These are phyloP conservation scores for Pogonognathellus flavescens DNA, from an alignment of 1,140 invertebrate species.

Conservation along the genomic window DNA sequence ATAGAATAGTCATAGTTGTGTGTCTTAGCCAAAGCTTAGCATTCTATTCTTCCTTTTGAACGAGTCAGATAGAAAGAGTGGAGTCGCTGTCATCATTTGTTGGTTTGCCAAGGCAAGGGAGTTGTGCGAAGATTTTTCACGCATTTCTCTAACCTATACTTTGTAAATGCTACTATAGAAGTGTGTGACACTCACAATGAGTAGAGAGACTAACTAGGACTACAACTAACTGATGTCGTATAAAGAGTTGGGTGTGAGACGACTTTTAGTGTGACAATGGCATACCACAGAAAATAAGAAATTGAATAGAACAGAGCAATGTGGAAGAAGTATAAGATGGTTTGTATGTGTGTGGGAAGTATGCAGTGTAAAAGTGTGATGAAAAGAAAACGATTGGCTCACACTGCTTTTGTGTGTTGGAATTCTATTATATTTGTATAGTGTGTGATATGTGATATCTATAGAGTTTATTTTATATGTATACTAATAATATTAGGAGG, in stretches of 20 bases:
- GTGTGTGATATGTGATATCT: too few species aligned
- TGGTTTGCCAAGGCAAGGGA: constrained; percentile 48
- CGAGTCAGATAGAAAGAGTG: not conserved
- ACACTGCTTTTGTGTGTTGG: constrained; percentile 21
- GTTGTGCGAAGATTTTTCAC: constrained; percentile 43
- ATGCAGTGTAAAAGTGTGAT: not conserved
- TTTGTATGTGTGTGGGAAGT: too few species aligned
- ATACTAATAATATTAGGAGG: too few species aligned
- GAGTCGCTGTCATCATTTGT: constrained; percentile 3
- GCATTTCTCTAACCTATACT: constrained; percentile 16
- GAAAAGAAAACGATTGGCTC: constrained; percentile 42
- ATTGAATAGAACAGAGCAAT: not conserved
- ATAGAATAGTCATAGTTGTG: not conserved
- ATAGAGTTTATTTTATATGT: too few species aligned
- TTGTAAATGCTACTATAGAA: not conserved
- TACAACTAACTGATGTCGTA: not conserved
- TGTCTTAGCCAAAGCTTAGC: not conserved
- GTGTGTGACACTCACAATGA: not conserved
- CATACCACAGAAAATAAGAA: constrained; percentile 24
- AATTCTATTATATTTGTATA: constrained; percentile 31
- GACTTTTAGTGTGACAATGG: constrained; percentile 30
- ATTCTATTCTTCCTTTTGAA: constrained; percentile 2
- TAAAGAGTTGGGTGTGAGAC: not conserved
- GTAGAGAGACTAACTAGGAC: constrained; percentile 3
- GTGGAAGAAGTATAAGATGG: not conserved